Evolutionary conservation across 2,888 invertebrate species (phyloP).

Genomic region (Caenorhabditis sp.): DNA sequence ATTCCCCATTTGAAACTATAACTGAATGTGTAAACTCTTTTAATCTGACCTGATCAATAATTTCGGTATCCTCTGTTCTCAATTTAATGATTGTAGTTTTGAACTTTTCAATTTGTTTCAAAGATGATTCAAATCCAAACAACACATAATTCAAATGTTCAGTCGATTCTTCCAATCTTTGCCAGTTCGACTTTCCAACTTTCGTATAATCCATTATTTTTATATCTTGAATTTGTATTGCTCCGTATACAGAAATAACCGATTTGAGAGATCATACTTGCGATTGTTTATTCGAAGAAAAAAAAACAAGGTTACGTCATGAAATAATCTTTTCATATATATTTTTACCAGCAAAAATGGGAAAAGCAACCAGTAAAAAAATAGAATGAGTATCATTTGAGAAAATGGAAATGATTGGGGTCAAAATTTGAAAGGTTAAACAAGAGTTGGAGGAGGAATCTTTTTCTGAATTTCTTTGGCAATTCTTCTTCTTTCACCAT

Average conservation of each 20-base stretch:
- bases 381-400: background rate
- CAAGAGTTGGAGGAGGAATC: slow-evolving; percentile 1
- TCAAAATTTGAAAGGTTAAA: background rate
- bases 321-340: background rate
- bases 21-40: background rate
- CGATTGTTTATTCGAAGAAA: background rate
- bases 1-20: background rate
- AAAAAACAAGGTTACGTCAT: background rate
- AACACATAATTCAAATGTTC: background rate
- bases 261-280: no score
- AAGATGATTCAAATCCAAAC: background rate
- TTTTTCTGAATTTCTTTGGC: slow-evolving; percentile 42
- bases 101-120: slow-evolving; percentile 2
- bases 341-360: background rate
- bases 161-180: background rate
- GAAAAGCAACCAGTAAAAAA: background rate
- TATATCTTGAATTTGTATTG: background rate
- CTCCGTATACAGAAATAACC: no score
- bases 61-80: background rate
- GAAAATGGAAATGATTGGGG: background rate
- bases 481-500: slow-evolving; percentile 37
- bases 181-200: background rate
- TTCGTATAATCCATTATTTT: background rate
- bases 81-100: background rate
- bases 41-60: background rate